Evolutionary conservation across 2,113 vertebrate genomes (phyloP).

Genomic region (Stictonetta naevosa): DNA sequence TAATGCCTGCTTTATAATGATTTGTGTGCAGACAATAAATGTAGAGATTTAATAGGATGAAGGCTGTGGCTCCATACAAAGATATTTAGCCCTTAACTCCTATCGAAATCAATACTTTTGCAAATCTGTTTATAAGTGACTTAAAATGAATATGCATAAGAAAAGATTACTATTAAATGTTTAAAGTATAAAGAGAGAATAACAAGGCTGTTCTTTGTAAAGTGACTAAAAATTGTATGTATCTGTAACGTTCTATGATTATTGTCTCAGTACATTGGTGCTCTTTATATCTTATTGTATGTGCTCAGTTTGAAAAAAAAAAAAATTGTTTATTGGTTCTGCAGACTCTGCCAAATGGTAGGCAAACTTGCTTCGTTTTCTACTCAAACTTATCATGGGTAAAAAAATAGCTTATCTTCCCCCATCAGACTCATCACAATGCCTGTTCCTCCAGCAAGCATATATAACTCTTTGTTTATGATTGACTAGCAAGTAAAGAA

Average conservation of each 20-base stretch:
- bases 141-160: slow-evolving; percentile 15
- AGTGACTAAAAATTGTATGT: not conserved
- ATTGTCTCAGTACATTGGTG: not conserved
- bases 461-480: not conserved
- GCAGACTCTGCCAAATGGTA: not conserved
- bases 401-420: not conserved
- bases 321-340: not conserved
- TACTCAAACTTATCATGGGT: not conserved
- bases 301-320: not conserved
- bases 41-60: slow-evolving; percentile 32
- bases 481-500: not conserved
- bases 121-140: not conserved
- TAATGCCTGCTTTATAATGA: not conserved
- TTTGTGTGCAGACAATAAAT: slow-evolving; percentile 39
- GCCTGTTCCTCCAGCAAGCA: not conserved
- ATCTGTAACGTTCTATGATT: not conserved
- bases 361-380: not conserved
- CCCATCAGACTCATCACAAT: not conserved
- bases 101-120: slow-evolving; percentile 47
- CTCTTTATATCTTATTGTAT: not conserved
- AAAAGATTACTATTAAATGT: slow-evolving; percentile 11
- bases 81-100: slow-evolving; percentile 15
- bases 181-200: slow-evolving; percentile 8
- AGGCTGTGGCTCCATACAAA: not conserved
- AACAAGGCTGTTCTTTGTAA: not conserved